Conservation (phyloP, 2,888 invertebrate genomes). For the Drosophila lutescens region DNA sequence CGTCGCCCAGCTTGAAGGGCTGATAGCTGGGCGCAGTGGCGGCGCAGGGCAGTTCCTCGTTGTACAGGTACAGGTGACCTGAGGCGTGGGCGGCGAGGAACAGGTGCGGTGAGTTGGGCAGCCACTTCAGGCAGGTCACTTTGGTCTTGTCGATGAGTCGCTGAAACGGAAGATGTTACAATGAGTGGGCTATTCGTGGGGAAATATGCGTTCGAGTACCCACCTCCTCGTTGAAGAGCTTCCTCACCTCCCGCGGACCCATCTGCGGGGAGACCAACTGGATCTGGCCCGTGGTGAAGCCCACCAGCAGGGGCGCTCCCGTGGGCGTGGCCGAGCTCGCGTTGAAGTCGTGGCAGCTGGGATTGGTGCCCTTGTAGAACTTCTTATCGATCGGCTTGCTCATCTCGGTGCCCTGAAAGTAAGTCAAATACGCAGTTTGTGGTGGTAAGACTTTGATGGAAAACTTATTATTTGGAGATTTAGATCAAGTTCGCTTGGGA, state of each 20-base stretch:
- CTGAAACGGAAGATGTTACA: constrained; percentile 57
- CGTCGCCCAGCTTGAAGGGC: constrained; percentile 96
- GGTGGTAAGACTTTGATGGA: background rate
- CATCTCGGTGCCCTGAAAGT: constrained; percentile 93
- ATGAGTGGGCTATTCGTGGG: background rate
- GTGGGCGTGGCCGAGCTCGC: constrained; percentile 91
- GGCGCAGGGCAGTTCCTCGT: constrained; percentile 96
- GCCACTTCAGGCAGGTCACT: constrained; percentile 98
- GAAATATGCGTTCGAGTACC: constrained; percentile 39
- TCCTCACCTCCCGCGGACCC: constrained; percentile 97
- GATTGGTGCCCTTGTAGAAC: constrained; percentile 99
- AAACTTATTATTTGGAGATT: too few species aligned
- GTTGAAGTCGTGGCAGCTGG: constrained; percentile 99
- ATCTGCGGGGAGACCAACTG: constrained; percentile 99
- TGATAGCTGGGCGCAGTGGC: constrained; percentile 97
- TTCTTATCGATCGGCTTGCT: constrained; percentile 99
- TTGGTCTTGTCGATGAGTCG: constrained; percentile 85
- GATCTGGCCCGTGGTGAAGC: constrained; percentile 99
- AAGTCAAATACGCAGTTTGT: background rate
- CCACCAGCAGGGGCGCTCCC: constrained; percentile 95
- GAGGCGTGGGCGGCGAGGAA: constrained; percentile 98
- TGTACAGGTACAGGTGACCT: constrained; percentile 98
- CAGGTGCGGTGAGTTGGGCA: constrained; percentile 96
- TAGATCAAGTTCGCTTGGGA: background rate
- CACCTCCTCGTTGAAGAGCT: constrained; percentile 99